Base-by-base conservation (phyloP, 2,888 invertebrate species). In the Branchipolynoe longqiensis region DNA sequence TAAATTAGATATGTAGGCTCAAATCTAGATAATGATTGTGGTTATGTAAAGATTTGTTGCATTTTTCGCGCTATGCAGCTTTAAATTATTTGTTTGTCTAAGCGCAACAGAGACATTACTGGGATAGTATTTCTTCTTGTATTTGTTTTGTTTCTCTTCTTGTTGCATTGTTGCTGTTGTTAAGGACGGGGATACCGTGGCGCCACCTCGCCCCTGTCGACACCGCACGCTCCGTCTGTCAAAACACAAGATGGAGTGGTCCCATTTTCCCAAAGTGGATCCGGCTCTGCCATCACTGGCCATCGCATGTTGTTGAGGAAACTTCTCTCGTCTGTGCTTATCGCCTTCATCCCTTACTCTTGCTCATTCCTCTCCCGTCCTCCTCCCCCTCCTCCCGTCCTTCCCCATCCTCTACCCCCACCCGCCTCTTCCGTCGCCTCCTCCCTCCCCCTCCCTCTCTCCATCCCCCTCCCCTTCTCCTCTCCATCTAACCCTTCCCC, bases 181-280 rank as follows among this genome's bases (percentile, higher is more conserved):
- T n/a, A n/a, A n/a, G n/a, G n/a, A n/a, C n/a, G n/a, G n/a, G n/a
- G n/a, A n/a, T n/a, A n/a, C n/a, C n/a, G n/a, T n/a, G n/a, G n/a
- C n/a, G n/a, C n/a, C n/a, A n/a, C n/a, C n/a, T n/a, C n/a, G n/a
- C n/a, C n/a, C n/a, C n/a, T n/a, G n/a, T n/a, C n/a, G n/a, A n/a
- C 25, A 14, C 14, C n/a, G 25, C 62, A 62, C 62, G 62, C 62
- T 4, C 62, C 28, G 31, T 31, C 62, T 62, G 62, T 62, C 62
- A 62, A 31, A 62, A 62, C 62, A 62, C 12, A 31, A 62, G 62
- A 62, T 62, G 62, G 62, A 62, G 62, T 62, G 31, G 62, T 22
- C 56, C 56, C 56, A 56, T 62, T 28, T 62, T n/a, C n/a, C n/a
- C 62, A 14, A 4, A 8, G 28, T 31, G 62, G 2, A 14, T 14